Conservation (phyloP, 2,797 vertebrate species). For the Pristis pectinata region DNA sequence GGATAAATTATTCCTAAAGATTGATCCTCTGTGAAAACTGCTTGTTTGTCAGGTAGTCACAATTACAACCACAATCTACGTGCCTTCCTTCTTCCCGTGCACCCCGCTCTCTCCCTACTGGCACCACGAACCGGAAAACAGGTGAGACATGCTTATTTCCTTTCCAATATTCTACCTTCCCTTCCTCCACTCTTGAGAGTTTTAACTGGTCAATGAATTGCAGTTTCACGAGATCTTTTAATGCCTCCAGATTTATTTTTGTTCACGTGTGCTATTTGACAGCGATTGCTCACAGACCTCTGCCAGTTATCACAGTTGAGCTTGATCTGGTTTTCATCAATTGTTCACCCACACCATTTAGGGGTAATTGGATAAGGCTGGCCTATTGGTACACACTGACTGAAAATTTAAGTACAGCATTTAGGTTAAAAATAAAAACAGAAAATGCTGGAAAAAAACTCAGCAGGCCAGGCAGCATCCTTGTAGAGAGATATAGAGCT, state of each 20-base stretch:
- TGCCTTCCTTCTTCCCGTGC: constrained; percentile 14
- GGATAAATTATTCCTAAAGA: not conserved
- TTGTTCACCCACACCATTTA: not conserved
- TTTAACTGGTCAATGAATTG: not conserved
- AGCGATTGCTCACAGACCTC: not conserved
- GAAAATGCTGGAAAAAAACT: too few species aligned
- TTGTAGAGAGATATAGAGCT: too few species aligned
- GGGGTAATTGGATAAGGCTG: not conserved
- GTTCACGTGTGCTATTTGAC: not conserved
- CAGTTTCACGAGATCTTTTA: not conserved
- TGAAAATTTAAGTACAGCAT: not conserved
- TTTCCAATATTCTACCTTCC: not conserved
- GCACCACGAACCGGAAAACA: not conserved
- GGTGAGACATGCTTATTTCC: not conserved
- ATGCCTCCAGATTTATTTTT: not conserved
- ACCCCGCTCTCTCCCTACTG: not conserved
- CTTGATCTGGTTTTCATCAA: not conserved
- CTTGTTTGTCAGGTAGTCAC: constrained; percentile 21
- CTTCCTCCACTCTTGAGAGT: not conserved
- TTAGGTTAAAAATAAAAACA: not conserved
- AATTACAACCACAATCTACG: constrained; percentile 10
- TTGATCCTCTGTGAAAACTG: not conserved
- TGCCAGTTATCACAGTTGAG: not conserved
- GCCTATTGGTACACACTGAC: not conserved
- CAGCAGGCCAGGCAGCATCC: too few species aligned